Percentiles rank a stretch among this genome's conserved stretches.
phyloP scores from a whole-genome alignment of 2,888 invertebrate genomes.

The Thalpophila matura region DNA sequence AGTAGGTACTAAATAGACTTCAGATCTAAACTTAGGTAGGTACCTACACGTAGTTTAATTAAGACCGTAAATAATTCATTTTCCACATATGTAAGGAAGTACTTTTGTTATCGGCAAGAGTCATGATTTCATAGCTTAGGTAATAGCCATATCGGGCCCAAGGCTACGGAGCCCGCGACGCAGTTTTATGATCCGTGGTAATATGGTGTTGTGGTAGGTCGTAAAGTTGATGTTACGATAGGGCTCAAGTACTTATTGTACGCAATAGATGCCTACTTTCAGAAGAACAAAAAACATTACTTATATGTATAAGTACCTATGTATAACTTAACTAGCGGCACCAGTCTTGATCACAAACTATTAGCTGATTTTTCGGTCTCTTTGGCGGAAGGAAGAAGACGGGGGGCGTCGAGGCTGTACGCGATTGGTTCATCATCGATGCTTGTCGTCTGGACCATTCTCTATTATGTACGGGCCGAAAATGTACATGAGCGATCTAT shows the following conservation, averaged over 20 bases:
- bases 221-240: conserved; percentile 27
- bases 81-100: neutral
- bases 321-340: no score
- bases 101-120: conserved; percentile 28
- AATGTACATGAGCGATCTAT: no score
- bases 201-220: conserved; percentile 42
- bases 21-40: neutral
- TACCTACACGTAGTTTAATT: conserved; percentile 21
- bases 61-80: conserved; percentile 47
- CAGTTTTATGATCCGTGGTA: conserved; percentile 29
- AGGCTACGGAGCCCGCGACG: conserved; percentile 37
- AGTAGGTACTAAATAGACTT: neutral
- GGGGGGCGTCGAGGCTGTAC: no score
- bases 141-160: conserved; percentile 55
- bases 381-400: no score
- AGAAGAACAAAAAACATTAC: no score
- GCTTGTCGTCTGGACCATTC: no score
- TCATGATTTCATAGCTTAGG: conserved; percentile 30
- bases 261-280: neutral
- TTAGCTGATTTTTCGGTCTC: no score
- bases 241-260: conserved; percentile 2
- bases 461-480: no score
- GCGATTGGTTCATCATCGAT: no score
- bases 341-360: no score
- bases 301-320: no score